Base-by-base conservation (phyloP, 2,797 vertebrate species). In the Allobates femoralis region DNA sequence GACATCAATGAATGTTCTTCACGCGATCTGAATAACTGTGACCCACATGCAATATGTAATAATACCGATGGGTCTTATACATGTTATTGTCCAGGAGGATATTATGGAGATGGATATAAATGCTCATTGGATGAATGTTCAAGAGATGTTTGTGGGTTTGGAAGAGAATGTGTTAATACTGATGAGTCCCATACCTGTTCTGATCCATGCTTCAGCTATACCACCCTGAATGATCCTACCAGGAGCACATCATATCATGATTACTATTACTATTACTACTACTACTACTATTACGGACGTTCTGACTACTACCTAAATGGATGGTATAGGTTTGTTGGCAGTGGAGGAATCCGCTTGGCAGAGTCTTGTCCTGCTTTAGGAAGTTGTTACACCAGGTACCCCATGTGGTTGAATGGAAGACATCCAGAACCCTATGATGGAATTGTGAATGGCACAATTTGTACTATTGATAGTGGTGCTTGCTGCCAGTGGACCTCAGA, bases 1-100 rank as follows among this genome's bases (percentile, higher is more conserved):
- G 93, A 95, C 23, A 83, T 83, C 26, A 91, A 94, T 0, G 93
- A 94, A 83, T 95, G 93, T 28, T 73, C 89, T 0, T 89, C 91
- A 26, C 83, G 77, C 0, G 87, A 85, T 1, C 79, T 91, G 14
- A 90, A 83, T 6, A 89, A 66, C 18, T 88, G 83, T 0, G 84
- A 90, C 1, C 0, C 88, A 12, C 60, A 85, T 83, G 92, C 91
- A 69, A 60, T 66, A 8, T 93, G 92, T 3, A 50, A 78, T 55
- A 92, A 92, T 18, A 0, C 0, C 3, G 11, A 69, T 1, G 90
- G 90, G 15, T 89, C 30, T 73, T 93, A 91, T 81, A 87, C 85
- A 0, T 93, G 92, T 15, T 50, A 55, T 23, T 92, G 91, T 18
- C 86, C 86, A 0, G 0, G 5, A 1, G 91, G 89, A 75, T 92